Evolutionary conservation across 2,888 invertebrate genomes (phyloP), one percentile per base, ranked within the genome.

Genomic region (Hirtodrosophila alboralis): DNA sequence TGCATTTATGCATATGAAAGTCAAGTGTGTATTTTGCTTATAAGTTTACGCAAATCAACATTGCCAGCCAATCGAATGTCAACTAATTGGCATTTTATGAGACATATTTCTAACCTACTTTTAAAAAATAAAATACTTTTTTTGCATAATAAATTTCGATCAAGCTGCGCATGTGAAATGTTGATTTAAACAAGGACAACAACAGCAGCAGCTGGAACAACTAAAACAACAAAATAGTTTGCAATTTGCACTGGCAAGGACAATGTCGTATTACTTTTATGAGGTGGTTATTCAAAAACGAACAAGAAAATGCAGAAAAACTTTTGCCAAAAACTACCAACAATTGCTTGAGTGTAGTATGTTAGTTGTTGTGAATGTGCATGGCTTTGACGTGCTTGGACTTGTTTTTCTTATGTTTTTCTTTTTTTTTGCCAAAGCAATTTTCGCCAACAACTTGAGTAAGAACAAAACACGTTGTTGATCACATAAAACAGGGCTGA

Each of bases 401-500:
- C 53, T 67, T 62, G 56, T 61, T 62, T 60, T 58, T 60, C 13
- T 53, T 27, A 41, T 34, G 41, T 38, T 12, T 48, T 38, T 28
- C 37, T 23, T 38, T 12, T 48, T 38, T 28, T 48, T 23, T 47
- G 38, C 57, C 41, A 7, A 48, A 52, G 60, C 74, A 69, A 72
- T 79, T 83, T 76, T 62, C 81, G 56, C 31, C 30, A 65, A 72
- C 63, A 76, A 70, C 77, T 74, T 76, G 59, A 57, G 62, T 57
- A 63, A 63, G 64, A 74, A 76, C 84, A 79, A 86, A 84, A 84
- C 81, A 86, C 69, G 86, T 86, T 81, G 84, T 81, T 84, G 84
- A 81, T 81, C 84, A 81, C 75, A 83, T 54, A 85, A 75, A 83
- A 61, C 79, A 63, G 57, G 56, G 71, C 61, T 45, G 44, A 59